Base-by-base conservation (phyloP, 2,797 vertebrate species). In the Botia kubotai region DNA sequence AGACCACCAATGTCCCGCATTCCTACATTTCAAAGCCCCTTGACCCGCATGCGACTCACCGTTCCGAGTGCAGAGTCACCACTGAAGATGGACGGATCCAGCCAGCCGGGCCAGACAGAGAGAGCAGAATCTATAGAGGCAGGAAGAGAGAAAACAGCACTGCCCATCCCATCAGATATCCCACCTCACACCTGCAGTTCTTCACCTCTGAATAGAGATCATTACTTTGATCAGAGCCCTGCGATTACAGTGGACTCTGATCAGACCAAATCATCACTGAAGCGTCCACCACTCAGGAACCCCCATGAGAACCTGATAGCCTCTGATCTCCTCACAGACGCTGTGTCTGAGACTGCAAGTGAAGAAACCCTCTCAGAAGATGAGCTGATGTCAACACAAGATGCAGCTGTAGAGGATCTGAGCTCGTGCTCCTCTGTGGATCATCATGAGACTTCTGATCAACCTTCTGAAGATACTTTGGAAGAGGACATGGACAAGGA, bases 21-120 rank as follows among this genome's bases (percentile, higher is more conserved):
- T 72, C 94, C 94, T 13, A 94, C 93, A 69, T 93, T 94, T 80
- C 91, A 91, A 6, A 90, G 87, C 83, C 75, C 86, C 5, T 4
- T 82, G 57, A 72, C 82, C 75, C 90, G 90, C 50, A 94, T 93
- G 71, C 87, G 90, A 55, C 86, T 90, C 6, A 14, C 69, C 0
- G 1, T 43, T 23, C 83, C 26, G 76, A 0, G 80, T 91, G 79
- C 62, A 81, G 86, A 89, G 76, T 70, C 83, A 81, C 57, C 58
- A 43, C 29, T 33, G 2, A 87, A 87, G 77, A 73, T 3, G 19
- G 86, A 87, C 48, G 84, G 46, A 36, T 82, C 81, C 53, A 16
- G 17, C 65, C 57, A 53, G 72, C 82, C 68, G 46, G 21, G 69
- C 79, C 84, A 77, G 29, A 72, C 85, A 65, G 71, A 67, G 62